These are phyloP conservation scores for Palythoa grandis DNA, from an alignment of 92 coral and sea anemone genomes.

Conservation along the genomic window DNA sequence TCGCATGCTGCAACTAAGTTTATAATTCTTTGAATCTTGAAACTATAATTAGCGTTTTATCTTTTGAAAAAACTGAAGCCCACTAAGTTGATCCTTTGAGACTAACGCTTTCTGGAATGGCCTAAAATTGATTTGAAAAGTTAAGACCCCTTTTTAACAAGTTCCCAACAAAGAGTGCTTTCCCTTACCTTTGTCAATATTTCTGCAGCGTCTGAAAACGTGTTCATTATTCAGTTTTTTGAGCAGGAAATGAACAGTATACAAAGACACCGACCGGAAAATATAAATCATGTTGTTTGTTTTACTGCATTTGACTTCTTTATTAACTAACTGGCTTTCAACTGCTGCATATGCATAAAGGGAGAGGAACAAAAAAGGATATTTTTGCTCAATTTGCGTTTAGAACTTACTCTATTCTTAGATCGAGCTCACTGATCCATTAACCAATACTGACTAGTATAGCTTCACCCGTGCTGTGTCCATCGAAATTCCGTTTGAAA, in stretches of 20 bases:
- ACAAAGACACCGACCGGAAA: conserved; percentile 43
- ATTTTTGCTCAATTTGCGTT: not conserved
- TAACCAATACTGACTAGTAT: not conserved
- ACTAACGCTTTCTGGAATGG: not conserved
- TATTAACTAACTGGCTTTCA: conserved; percentile 8
- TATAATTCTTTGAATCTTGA: not conserved
- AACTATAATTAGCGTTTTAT: not conserved
- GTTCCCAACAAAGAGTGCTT: not conserved
- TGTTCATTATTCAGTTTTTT: not conserved
- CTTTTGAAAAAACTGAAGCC: not conserved
- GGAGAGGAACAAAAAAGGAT: not conserved
- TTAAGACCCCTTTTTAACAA: not conserved
- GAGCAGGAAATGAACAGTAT: conserved; percentile 37
- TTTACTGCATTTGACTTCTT: conserved; percentile 17
- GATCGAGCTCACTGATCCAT: not conserved
- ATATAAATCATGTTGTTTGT: not conserved
- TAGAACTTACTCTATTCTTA: not conserved
- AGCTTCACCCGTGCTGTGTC: no score
- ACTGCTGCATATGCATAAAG: conserved; percentile 13
- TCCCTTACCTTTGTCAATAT: conserved; percentile 15
- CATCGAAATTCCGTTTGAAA: no score
- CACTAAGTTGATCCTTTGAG: not conserved
- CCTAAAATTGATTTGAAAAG: not conserved
- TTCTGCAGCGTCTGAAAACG: conserved; percentile 34
- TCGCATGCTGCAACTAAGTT: not conserved